These are phyloP conservation scores for Leptocoma aspasia DNA, from an alignment of 2,113 vertebrate species.

Conservation along the genomic window DNA sequence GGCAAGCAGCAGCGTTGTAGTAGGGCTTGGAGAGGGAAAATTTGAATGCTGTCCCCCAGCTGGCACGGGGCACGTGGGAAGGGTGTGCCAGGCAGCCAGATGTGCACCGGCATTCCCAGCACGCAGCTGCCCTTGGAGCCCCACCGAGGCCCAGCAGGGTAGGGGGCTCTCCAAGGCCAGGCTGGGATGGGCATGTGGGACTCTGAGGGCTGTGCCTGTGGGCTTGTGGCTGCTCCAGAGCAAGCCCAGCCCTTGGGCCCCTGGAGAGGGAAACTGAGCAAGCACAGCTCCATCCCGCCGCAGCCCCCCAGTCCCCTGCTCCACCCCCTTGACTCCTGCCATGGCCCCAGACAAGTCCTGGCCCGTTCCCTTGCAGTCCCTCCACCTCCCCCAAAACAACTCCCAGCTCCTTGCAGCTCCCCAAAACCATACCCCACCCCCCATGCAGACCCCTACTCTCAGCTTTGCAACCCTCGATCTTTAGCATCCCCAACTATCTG, in stretches of 20 bases:
- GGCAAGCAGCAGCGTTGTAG: neutral
- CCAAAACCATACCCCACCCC: neutral
- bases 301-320: neutral
- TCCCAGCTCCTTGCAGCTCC: neutral
- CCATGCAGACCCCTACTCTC: neutral
- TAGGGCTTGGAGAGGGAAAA: neutral
- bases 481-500: neutral
- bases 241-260: neutral
- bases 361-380: too few relatives aligned
- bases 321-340: neutral
- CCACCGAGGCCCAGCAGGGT: fast-evolving
- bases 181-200: fast-evolving
- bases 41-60: neutral
- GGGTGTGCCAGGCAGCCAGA: neutral
- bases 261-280: neutral
- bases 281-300: neutral
- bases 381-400: neutral
- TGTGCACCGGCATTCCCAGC: neutral
- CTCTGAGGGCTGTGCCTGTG: fast-evolving
- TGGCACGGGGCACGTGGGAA: fast-evolving
- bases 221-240: neutral
- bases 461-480: neutral
- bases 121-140: neutral
- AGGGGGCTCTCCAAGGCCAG: neutral
- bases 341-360: neutral